phyloP scores from a whole-genome alignment of 2,113 vertebrate species.

The Salvator merianae region DNA sequence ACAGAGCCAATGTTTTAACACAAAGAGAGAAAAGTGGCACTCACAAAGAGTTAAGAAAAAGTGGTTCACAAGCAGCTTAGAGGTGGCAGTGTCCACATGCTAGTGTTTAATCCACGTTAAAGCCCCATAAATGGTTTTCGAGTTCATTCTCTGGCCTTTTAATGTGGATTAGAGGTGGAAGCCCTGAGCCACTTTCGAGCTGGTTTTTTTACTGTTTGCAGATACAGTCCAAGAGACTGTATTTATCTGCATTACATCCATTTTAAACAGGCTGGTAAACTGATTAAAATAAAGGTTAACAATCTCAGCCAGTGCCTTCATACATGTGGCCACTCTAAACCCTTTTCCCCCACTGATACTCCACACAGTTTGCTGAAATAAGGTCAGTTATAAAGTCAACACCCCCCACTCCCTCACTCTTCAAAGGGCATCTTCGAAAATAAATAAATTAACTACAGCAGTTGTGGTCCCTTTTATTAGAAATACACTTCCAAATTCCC shows the following conservation, averaged over 20 bases:
- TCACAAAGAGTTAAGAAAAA: neutral
- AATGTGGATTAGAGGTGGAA: slow-evolving; percentile 42
- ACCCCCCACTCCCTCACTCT: neutral
- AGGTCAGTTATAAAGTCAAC: neutral
- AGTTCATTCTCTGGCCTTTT: neutral
- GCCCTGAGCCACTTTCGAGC: neutral
- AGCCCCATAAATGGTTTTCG: too few relatives aligned
- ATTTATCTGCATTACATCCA: slow-evolving; percentile 40
- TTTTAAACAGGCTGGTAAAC: slow-evolving; percentile 8
- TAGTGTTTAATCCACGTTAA: too few relatives aligned
- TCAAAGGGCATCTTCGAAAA: neutral
- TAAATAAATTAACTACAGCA: slow-evolving; percentile 39
- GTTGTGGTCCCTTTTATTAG: neutral
- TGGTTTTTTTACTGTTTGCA: neutral
- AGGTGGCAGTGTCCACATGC: too few relatives aligned
- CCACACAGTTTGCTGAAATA: neutral
- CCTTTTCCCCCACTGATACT: neutral
- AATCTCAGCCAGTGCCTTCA: neutral
- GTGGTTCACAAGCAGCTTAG: too few relatives aligned
- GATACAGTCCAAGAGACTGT: slow-evolving; percentile 40
- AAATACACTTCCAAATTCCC: slow-evolving; percentile 13
- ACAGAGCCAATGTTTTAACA: neutral
- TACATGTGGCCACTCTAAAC: neutral
- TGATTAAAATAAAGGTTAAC: slow-evolving; percentile 30
- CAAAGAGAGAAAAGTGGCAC: neutral